Conservation (phyloP, 64 coral and sea anemone genomes). For the Stichodactyla helianthus region DNA sequence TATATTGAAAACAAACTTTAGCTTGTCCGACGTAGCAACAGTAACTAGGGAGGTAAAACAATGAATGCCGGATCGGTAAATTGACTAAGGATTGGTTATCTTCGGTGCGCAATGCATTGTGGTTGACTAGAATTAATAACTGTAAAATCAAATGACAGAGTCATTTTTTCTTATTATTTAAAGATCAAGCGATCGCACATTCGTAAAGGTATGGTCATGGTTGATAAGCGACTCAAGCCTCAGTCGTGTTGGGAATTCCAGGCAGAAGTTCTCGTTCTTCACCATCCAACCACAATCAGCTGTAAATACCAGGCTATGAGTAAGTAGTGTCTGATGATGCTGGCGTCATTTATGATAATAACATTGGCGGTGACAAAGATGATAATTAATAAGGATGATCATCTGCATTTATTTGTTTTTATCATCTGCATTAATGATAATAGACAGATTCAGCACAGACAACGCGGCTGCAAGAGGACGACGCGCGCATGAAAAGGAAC, state of each 20-base stretch:
- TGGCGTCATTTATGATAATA: neutral
- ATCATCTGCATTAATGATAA: no score
- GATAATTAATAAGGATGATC: neutral
- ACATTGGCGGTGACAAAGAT: neutral
- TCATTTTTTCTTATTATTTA: conserved; percentile 4
- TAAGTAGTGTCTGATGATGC: conserved; percentile 35
- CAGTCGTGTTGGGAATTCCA: conserved; percentile 97
- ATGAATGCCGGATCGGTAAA: no score
- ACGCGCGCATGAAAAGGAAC: no score
- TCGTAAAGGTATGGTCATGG: conserved; percentile 94
- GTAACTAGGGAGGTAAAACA: no score
- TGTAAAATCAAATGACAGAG: no score
- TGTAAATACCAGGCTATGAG: conserved; percentile 99
- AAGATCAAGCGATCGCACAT: conserved; percentile 97
- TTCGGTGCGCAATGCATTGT: no score
- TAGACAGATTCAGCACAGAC: no score
- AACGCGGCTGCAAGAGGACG: no score
- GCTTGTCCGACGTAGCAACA: no score
- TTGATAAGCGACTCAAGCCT: conserved; percentile 85
- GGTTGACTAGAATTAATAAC: no score
- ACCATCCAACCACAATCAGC: conserved; percentile 97
- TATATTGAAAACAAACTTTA: no score
- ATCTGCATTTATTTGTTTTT: neutral
- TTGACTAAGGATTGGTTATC: no score
- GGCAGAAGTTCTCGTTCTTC: conserved; percentile 82